Evolutionary conservation across 2,113 vertebrate species (phyloP).

Genomic region (Phylloscopus trochilus): DNA sequence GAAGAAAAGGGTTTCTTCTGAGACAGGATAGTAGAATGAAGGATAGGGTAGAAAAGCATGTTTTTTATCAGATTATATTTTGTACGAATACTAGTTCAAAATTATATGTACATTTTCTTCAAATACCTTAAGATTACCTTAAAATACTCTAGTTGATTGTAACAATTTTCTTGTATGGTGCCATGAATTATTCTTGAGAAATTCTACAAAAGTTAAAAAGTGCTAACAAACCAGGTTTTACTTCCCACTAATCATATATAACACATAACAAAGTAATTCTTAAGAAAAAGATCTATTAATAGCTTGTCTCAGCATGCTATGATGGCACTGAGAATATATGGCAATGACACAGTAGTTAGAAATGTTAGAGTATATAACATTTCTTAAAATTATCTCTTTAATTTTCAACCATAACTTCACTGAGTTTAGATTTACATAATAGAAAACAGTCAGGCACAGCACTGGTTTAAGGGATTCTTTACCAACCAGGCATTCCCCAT

Average conservation of each 20-base stretch:
- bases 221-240: not conserved
- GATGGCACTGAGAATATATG: not conserved
- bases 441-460: not conserved
- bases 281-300: not conserved
- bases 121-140: not conserved
- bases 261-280: not conserved
- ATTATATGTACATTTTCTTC: not conserved
- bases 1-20: not conserved
- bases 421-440: not conserved
- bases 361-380: not conserved
- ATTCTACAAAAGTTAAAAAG: not conserved
- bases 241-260: not conserved
- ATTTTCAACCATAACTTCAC: not conserved
- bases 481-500: conserved; percentile 5
- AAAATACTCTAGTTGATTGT: not conserved
- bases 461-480: conserved; percentile 19
- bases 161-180: not conserved
- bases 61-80: not conserved
- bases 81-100: not conserved
- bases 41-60: not conserved
- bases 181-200: not conserved
- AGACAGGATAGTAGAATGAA: not conserved
- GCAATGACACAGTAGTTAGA: not conserved
- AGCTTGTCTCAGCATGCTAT: not conserved
- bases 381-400: not conserved